phyloP scores from a whole-genome alignment of 2,797 vertebrate genomes.

The Aplochiton taeniatus region DNA sequence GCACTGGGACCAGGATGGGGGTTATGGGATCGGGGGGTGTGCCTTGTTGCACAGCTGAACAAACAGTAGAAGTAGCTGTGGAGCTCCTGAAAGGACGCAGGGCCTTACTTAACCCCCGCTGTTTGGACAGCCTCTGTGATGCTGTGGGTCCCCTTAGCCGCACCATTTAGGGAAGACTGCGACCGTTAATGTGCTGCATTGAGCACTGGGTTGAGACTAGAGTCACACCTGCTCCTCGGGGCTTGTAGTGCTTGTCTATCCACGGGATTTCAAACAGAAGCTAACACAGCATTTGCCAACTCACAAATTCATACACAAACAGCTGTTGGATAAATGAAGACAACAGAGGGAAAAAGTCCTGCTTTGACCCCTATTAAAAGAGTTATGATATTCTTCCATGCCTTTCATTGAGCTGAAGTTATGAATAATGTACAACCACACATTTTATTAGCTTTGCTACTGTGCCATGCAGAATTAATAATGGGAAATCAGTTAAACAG shows the following conservation, averaged over 20 bases:
- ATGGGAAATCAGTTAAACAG: not conserved
- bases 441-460: conserved; percentile 14
- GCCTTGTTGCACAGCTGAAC: conserved; percentile 65
- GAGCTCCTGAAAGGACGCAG: conserved; percentile 52
- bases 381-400: conserved; percentile 32
- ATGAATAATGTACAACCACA: conserved; percentile 21
- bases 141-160: conserved; percentile 12
- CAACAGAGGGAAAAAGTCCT: conserved; percentile 8
- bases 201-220: not conserved
- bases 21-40: conserved; percentile 13
- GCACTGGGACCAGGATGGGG: too few species aligned
- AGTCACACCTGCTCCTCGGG: conserved; percentile 19
- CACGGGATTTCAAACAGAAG: conserved; percentile 2
- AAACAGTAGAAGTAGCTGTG: conserved; percentile 74
- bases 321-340: conserved; percentile 20
- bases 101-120: conserved; percentile 49
- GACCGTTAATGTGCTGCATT: too few species aligned
- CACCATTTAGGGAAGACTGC: conserved; percentile 22
- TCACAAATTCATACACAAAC: conserved; percentile 17
- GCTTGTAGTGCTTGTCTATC: not conserved
- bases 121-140: conserved; percentile 29
- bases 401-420: conserved; percentile 26
- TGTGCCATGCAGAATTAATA: not conserved
- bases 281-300: conserved; percentile 2
- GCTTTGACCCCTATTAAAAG: conserved; percentile 12